Evolutionary conservation across 2,113 vertebrate genomes (phyloP).

Genomic region (Pteronura brasiliensis): DNA sequence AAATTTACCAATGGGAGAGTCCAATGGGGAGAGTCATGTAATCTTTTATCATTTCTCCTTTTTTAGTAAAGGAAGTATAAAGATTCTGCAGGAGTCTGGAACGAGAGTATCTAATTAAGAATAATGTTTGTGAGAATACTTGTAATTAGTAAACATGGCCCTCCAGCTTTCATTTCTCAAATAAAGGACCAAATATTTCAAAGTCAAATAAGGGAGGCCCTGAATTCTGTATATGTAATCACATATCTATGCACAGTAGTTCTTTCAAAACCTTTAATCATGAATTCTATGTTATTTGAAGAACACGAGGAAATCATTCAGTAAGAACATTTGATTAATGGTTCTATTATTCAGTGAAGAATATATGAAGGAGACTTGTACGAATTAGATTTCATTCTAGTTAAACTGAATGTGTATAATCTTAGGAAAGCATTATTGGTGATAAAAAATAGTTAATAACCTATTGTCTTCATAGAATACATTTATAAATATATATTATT

Average conservation of each 20-base stretch:
- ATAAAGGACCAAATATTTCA: neutral
- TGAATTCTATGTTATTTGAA: conserved; percentile 22
- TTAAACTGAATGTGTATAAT: conserved; percentile 44
- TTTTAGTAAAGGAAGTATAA: neutral
- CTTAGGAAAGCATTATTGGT: neutral
- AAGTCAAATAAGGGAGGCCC: neutral
- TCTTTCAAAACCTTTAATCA: conserved; percentile 33
- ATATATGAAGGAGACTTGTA: neutral
- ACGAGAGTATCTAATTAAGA: neutral
- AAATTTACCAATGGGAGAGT: neutral
- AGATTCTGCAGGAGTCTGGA: neutral
- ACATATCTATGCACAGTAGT: neutral
- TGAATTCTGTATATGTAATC: conserved; percentile 5
- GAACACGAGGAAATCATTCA: neutral
- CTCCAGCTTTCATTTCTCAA: neutral
- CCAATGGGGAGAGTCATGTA: neutral
- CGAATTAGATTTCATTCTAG: conserved; percentile 29
- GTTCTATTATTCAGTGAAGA: conserved; percentile 39
- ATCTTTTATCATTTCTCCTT: neutral
- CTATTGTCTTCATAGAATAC: conserved; percentile 2
- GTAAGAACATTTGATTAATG: conserved; percentile 16
- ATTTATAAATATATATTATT: conserved; percentile 14
- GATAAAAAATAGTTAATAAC: conserved; percentile 31
- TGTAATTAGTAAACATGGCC: neutral
- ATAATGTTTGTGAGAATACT: neutral